phyloP scores from a whole-genome alignment of 2,113 vertebrate genomes.

The Paramisgurnus dabryanus region DNA sequence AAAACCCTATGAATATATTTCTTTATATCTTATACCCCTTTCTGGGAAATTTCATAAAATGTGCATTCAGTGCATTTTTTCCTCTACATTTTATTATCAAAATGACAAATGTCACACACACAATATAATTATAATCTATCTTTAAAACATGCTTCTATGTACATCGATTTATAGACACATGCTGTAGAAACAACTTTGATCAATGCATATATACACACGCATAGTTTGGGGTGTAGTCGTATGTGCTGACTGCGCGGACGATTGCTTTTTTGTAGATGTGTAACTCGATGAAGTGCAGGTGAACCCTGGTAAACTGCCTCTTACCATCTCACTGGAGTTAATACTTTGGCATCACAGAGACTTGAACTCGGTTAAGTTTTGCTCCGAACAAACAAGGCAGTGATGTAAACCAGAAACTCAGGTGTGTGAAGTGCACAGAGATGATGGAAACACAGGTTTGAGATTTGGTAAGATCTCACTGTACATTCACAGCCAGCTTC shows the following conservation, averaged over 20 bases:
- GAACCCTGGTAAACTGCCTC: conserved; percentile 11
- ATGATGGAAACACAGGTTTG: conserved; percentile 23
- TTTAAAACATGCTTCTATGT: conserved; percentile 88
- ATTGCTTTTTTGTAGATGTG: conserved; percentile 38
- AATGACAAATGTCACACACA: conserved; percentile 72
- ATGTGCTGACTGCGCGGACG: conserved; percentile 40
- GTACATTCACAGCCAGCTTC: conserved; percentile 36
- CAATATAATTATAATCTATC: conserved; percentile 72
- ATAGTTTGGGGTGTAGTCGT: conserved; percentile 30
- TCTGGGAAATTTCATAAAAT: conserved; percentile 71
- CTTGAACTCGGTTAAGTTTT: conserved; percentile 2
- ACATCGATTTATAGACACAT: conserved; percentile 79
- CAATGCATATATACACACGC: conserved; percentile 68
- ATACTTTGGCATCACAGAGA: conserved; percentile 56
- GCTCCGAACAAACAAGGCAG: conserved; percentile 47
- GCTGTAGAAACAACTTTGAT: conserved; percentile 76
- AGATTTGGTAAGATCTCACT: neutral
- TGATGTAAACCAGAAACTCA: conserved; percentile 37
- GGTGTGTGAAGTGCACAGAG: neutral
- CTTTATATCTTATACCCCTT: conserved; percentile 54
- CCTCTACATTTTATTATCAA: conserved; percentile 77
- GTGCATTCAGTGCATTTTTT: conserved; percentile 72
- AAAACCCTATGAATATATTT: conserved; percentile 52
- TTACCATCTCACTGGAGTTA: conserved; percentile 31
- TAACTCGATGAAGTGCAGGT: conserved; percentile 13